Conservation (phyloP, 2,797 vertebrate genomes). For the Bradypodion ventrale region DNA sequence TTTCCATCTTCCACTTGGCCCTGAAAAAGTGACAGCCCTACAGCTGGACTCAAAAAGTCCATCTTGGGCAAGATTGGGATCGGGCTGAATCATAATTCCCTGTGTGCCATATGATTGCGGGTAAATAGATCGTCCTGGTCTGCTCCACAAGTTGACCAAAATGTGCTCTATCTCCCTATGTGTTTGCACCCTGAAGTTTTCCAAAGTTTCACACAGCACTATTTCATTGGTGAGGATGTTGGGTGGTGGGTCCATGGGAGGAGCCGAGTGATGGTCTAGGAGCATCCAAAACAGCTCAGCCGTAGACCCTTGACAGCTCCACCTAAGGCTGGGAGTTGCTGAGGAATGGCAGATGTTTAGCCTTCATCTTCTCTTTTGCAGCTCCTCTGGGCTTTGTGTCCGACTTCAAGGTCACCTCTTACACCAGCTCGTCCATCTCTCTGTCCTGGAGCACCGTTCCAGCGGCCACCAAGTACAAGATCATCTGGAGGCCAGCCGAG, state of each 20-base stretch:
- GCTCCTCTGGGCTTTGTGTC: constrained; percentile 86
- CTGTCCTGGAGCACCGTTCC: constrained; percentile 84
- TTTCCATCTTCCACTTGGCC: too few species aligned
- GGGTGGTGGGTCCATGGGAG: too few species aligned
- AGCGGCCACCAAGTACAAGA: constrained; percentile 87
- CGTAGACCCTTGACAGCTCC: neutral
- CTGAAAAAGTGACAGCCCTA: too few species aligned
- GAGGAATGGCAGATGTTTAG: neutral
- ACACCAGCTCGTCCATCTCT: constrained; percentile 81
- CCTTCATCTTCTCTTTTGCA: constrained; percentile 7
- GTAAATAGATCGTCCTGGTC: too few species aligned
- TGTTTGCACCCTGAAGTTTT: too few species aligned
- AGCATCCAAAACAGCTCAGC: too few species aligned
- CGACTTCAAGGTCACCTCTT: constrained; percentile 85
- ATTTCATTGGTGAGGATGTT: neutral
- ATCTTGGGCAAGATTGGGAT: too few species aligned
- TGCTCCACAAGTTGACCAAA: too few species aligned
- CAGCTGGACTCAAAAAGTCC: too few species aligned
- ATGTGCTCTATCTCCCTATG: too few species aligned
- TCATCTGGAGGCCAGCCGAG: constrained; percentile 80
- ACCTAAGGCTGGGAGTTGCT: neutral
- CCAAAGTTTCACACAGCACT: neutral
- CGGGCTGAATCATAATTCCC: too few species aligned
- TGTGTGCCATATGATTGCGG: too few species aligned
- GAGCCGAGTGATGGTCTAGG: neutral